Evolutionary conservation across 2,888 invertebrate species (phyloP).

Genomic region (Leucophenga montana): DNA sequence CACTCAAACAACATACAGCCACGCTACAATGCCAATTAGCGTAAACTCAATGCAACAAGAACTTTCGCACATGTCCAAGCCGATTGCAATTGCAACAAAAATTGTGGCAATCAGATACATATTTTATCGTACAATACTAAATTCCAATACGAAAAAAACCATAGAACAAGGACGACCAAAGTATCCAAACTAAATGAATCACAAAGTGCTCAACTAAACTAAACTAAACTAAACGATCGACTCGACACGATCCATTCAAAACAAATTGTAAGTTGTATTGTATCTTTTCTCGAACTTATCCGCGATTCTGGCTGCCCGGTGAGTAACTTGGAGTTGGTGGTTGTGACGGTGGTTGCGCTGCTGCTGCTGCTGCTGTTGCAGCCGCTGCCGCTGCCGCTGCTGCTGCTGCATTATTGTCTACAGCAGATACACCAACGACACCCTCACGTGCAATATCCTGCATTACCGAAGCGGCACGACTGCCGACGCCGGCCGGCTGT

Average conservation of each 20-base stretch:
- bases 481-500: conserved; percentile 87
- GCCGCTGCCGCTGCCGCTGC: conserved; percentile 69
- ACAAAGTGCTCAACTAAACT: too few relatives aligned
- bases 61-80: conserved; percentile 66
- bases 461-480: conserved; percentile 86
- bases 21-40: conserved; percentile 42
- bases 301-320: conserved; percentile 84
- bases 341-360: conserved; percentile 68
- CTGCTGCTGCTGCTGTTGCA: conserved; percentile 74
- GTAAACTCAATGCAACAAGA: conserved; percentile 72
- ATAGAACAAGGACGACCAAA: conserved; percentile 26
- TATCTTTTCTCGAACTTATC: conserved; percentile 60
- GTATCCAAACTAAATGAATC: too few relatives aligned
- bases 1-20: background rate
- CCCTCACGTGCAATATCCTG: conserved; percentile 84
- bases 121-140: background rate
- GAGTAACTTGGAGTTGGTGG: conserved; percentile 78
- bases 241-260: too few relatives aligned
- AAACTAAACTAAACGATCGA: conserved; percentile 15
- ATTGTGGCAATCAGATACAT: conserved; percentile 27
- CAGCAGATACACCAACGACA: conserved; percentile 76
- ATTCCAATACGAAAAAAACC: conserved; percentile 32
- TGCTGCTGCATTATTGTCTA: conserved; percentile 52
- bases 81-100: conserved; percentile 45
- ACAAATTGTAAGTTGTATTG: conserved; percentile 16